Evolutionary conservation across 2,888 invertebrate species (phyloP).

Genomic region (Molanna angustata): DNA sequence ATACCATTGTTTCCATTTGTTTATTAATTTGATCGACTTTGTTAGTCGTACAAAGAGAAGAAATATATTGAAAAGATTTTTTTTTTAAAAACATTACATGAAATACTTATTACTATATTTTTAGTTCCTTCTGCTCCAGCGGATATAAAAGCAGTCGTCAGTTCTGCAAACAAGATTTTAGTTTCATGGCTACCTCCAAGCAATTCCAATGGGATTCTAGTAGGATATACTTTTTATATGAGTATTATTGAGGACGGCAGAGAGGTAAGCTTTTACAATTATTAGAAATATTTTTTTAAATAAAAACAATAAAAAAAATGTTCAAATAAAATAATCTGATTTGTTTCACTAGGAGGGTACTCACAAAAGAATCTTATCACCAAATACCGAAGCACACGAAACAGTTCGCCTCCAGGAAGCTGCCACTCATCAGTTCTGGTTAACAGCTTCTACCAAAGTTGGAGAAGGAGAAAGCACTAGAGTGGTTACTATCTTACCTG

Average conservation of each 20-base stretch:
- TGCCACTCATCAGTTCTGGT: slow-evolving; percentile 72
- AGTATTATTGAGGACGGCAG: slow-evolving; percentile 74
- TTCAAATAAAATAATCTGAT: background rate
- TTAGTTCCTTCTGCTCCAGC: slow-evolving; percentile 86
- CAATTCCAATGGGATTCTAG: slow-evolving; percentile 78
- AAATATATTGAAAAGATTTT: no score
- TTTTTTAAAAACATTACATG: no score
- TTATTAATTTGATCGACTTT: no score
- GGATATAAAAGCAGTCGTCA: slow-evolving; percentile 86
- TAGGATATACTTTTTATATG: slow-evolving; percentile 82
- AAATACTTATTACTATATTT: slow-evolving; percentile 17
- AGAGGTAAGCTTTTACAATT: slow-evolving; percentile 48
- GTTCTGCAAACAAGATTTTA: slow-evolving; percentile 79
- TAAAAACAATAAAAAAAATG: background rate
- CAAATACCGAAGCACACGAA: slow-evolving; percentile 69
- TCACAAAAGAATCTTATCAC: slow-evolving; percentile 69
- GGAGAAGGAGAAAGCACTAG: slow-evolving; percentile 82
- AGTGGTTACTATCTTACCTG: slow-evolving; percentile 72
- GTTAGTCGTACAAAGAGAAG: no score
- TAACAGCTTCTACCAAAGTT: slow-evolving; percentile 72
- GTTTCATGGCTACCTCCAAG: slow-evolving; percentile 88
- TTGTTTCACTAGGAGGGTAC: slow-evolving; percentile 59
- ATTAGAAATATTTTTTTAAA: slow-evolving; percentile 3
- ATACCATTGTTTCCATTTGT: no score
- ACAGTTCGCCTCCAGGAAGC: slow-evolving; percentile 67